Conservation (phyloP, 2,113 vertebrate species). For the Plecotus auritus region DNA sequence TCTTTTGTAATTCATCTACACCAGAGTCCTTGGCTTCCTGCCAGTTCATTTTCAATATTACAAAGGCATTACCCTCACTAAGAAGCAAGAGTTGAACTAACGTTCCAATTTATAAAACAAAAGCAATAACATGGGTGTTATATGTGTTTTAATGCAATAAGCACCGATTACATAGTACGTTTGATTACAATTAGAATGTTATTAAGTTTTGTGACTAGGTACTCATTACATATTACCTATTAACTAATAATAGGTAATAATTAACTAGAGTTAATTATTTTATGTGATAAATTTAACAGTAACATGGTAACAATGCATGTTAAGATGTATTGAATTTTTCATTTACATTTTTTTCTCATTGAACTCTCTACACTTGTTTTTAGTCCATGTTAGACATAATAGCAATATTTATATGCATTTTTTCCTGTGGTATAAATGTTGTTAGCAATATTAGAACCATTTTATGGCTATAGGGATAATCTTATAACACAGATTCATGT, state of each 20-base stretch:
- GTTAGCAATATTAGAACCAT: neutral
- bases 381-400: neutral
- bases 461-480: neutral
- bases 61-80: constrained; percentile 27
- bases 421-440: neutral
- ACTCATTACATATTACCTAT: constrained; percentile 42
- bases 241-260: too few relatives aligned
- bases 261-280: constrained; percentile 63
- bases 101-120: constrained; percentile 47
- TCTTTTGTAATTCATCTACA: constrained; percentile 34
- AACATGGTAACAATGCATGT: constrained; percentile 1
- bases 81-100: constrained; percentile 48
- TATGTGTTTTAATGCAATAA: constrained; percentile 35
- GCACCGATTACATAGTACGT: neutral
- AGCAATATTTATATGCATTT: neutral
- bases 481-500: neutral
- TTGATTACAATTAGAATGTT: constrained; percentile 44
- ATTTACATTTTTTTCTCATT: neutral
- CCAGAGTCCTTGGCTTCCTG: constrained; percentile 16
- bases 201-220: constrained; percentile 31
- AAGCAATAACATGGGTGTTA: constrained; percentile 9
- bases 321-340: constrained; percentile 46
- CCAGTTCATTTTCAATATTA: constrained; percentile 55
- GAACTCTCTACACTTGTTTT: neutral
- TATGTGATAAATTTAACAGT: constrained; percentile 26